Conservation (phyloP, 1,140 invertebrate species). For the Papilio xuthus region DNA sequence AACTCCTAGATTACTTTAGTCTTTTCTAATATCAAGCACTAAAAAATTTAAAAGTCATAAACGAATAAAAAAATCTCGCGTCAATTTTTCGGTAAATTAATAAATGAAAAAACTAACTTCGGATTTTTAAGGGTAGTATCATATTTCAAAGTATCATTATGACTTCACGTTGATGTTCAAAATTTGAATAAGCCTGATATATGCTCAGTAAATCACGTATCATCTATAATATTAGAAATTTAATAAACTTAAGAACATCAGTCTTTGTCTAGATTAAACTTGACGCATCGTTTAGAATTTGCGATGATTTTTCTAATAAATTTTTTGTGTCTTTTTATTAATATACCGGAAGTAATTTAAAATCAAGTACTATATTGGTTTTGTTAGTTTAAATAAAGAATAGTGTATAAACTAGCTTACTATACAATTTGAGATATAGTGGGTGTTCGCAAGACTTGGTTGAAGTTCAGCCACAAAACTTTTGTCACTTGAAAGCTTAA, state of each 20-base stretch:
- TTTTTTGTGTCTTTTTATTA: neutral
- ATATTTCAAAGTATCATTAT: neutral
- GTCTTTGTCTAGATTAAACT: neutral
- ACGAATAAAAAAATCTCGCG: too few species aligned
- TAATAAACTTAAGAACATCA: neutral
- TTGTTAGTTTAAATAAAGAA: neutral
- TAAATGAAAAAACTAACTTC: neutral
- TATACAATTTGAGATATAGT: conserved; percentile 9
- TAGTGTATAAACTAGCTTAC: neutral
- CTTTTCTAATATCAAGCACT: too few species aligned
- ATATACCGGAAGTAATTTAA: neutral
- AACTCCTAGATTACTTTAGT: too few species aligned
- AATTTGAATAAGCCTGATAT: conserved; percentile 24
- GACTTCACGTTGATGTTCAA: neutral
- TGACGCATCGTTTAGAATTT: neutral
- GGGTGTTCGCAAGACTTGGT: neutral
- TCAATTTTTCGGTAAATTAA: too few species aligned
- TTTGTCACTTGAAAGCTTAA: conserved; percentile 19
- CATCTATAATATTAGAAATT: neutral
- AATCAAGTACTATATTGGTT: neutral
- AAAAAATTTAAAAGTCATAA: too few species aligned
- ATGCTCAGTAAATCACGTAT: neutral
- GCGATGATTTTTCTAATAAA: neutral
- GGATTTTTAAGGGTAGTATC: neutral
- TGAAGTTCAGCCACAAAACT: conserved; percentile 16